Base-by-base conservation (phyloP, 2,797 vertebrate species). In the Cyclopterus lumpus region DNA sequence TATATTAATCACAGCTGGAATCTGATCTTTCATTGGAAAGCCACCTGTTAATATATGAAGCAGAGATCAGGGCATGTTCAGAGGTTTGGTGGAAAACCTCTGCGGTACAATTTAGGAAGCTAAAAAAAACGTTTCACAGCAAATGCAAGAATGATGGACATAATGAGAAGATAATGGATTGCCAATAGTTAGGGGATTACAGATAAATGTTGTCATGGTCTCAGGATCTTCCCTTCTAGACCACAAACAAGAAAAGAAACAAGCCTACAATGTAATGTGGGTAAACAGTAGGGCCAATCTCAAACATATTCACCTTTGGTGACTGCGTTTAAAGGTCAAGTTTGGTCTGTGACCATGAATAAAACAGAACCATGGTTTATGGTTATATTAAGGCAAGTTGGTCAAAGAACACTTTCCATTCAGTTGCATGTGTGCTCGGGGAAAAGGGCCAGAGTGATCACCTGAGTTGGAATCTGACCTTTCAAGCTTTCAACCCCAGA, bases 381-480 rank as follows among this genome's bases (percentile, higher is more conserved):
- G 72, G 67, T 78, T 82, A 71, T 70, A 79, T 85, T 79, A 70
- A 59, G 69, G 15, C 8, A 8, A 12, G 22, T 6, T 57, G 38
- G 53, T 81, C 16, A 69, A 65, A 65, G 28, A 53, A 59, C 22
- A 61, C 34, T 22, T 61, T 59, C 12, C 15, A 20, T 67, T 75
- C 1, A 15, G 59, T 67, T 62, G 28, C 3, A 55, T 0, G 3
- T 30, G 77, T 68, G 71, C 81, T 68, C 64, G 40, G 26, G 44
- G 26, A 48, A 65, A 55, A 54, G 30, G 26, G 60, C 36, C 2
- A 5, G 71, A 84, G 58, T 67, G 83, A 82, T 77, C 2, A 1
- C 69, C 63, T 46, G 77, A 79, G 75, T 71, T 86, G 85, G 60
- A 83, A 67, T 4, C 22, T 88, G 88, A 90, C 84, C 83, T 88